Evolutionary conservation across 2,888 invertebrate species (phyloP).

Genomic region (Alcis repandata): DNA sequence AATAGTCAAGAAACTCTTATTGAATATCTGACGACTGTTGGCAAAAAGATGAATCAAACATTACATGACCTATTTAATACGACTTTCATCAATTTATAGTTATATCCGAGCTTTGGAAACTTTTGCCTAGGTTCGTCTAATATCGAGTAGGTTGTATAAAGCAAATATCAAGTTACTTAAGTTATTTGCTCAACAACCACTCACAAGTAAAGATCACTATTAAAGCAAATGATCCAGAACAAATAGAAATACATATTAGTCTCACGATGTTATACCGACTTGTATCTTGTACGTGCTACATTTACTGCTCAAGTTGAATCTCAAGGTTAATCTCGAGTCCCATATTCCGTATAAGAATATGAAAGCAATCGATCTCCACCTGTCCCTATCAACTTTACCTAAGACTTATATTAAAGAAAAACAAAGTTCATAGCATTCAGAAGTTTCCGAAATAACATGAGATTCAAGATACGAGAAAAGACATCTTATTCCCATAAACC

Average conservation of each 20-base stretch:
- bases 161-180: slow-evolving; percentile 6
- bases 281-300: not conserved
- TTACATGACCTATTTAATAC: too few relatives aligned
- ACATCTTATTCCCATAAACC: slow-evolving; percentile 28
- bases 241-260: slow-evolving; percentile 1
- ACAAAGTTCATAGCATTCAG: not conserved
- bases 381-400: too few relatives aligned
- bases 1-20: too few relatives aligned
- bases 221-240: slow-evolving; percentile 7
- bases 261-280: not conserved
- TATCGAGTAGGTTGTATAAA: not conserved
- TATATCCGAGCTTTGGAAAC: too few relatives aligned
- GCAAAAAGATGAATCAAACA: too few relatives aligned
- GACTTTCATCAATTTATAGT: too few relatives aligned
- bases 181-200: slow-evolving; percentile 7
- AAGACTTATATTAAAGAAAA: not conserved
- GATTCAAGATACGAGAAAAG: slow-evolving; percentile 31
- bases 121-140: too few relatives aligned
- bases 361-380: not conserved
- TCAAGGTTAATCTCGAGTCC: not conserved
- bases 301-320: not conserved
- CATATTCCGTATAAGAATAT: not conserved
- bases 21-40: too few relatives aligned
- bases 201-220: slow-evolving; percentile 10
- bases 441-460: slow-evolving; percentile 16